phyloP scores from a whole-genome alignment of 2,888 invertebrate genomes.

The Ligdia adustata region DNA sequence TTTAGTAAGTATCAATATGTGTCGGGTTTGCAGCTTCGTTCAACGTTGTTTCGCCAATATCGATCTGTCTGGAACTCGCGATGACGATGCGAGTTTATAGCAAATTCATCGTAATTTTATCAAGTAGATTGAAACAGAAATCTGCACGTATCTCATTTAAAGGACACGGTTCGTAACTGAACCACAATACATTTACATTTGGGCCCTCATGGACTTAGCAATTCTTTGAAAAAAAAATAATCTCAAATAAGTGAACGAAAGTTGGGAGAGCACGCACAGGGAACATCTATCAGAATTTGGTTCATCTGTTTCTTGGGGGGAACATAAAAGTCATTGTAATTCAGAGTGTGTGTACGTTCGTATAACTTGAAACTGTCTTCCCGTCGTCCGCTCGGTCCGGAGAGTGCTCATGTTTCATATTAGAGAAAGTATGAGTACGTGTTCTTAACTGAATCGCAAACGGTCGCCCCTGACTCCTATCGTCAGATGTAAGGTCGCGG shows the following conservation, averaged over 20 bases:
- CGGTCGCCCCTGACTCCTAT: constrained; percentile 37
- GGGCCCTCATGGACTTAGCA: not conserved
- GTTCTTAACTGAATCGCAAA: constrained; percentile 40
- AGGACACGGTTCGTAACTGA: constrained; percentile 12
- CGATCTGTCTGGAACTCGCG: constrained; percentile 14
- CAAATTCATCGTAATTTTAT: constrained; percentile 20
- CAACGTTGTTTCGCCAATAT: constrained; percentile 22
- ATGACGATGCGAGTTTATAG: constrained; percentile 13
- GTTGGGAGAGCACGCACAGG: constrained; percentile 17
- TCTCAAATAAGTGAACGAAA: constrained; percentile 14
- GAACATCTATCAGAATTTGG: constrained; percentile 32
- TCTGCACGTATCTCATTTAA: constrained; percentile 5
- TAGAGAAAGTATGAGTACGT: constrained; percentile 50
- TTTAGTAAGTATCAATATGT: not conserved
- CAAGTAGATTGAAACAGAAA: constrained; percentile 9
- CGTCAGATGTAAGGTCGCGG: constrained; percentile 21
- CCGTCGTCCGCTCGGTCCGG: constrained; percentile 50
- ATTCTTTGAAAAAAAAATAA: constrained; percentile 5
- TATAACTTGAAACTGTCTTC: constrained; percentile 55
- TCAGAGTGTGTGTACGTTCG: constrained; percentile 46
- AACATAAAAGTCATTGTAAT: constrained; percentile 55
- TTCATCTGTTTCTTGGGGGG: constrained; percentile 32
- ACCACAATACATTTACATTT: constrained; percentile 20
- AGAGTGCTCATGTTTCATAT: constrained; percentile 45
- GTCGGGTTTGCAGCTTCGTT: not conserved